phyloP scores from a whole-genome alignment of 2,113 vertebrate species.

The Lamprotornis superbus region DNA sequence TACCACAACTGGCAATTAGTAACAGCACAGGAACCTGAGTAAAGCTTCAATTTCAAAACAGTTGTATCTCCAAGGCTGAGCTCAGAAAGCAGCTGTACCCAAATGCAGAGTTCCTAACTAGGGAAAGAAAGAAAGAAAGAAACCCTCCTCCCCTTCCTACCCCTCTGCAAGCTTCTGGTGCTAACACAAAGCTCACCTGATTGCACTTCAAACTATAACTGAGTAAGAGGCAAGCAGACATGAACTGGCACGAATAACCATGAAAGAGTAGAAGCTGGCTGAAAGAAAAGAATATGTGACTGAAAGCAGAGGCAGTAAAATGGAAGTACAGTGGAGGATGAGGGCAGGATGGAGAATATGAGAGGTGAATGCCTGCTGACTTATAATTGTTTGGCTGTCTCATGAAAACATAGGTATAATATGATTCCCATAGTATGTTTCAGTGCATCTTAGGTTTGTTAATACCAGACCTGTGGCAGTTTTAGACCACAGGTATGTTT shows the following conservation, averaged over 20 bases:
- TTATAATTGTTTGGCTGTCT: not conserved
- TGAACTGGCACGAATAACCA: not conserved
- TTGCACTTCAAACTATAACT: not conserved
- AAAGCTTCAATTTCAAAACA: not conserved
- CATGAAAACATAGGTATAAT: not conserved
- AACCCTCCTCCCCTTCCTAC: not conserved
- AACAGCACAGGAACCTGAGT: not conserved
- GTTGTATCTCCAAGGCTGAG: not conserved
- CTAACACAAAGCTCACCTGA: not conserved
- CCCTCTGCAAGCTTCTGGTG: not conserved
- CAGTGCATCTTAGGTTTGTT: not conserved
- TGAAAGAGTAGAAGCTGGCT: accelerated
- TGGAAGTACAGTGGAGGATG: not conserved
- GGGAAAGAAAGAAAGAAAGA: not conserved
- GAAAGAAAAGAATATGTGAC: not conserved
- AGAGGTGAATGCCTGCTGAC: not conserved
- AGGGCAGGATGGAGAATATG: not conserved
- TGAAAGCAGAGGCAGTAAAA: not conserved
- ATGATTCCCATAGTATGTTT: not conserved
- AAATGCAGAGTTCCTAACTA: not conserved
- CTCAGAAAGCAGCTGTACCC: not conserved
- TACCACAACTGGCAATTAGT: not conserved
- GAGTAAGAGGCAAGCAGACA: not conserved
- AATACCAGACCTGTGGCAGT: not conserved
- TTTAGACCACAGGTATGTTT: not conserved